Evolutionary conservation across 2,888 invertebrate genomes (phyloP).

Genomic region (Pegoplata infirma): DNA sequence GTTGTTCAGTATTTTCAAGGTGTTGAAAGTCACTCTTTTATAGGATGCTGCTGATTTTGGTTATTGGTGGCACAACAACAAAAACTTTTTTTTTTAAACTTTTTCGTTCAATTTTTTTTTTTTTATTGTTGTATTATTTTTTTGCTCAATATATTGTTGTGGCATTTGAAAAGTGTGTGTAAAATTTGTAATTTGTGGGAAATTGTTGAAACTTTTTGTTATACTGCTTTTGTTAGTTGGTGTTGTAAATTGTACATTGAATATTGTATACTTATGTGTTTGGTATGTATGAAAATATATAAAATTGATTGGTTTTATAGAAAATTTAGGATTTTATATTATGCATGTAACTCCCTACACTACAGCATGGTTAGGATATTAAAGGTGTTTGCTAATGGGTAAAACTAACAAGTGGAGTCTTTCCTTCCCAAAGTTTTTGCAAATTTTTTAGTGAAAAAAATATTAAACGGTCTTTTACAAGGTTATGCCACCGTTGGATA

Average conservation of each 20-base stretch:
- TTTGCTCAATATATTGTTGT: slow-evolving; percentile 32
- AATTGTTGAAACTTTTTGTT: slow-evolving; percentile 34
- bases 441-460: too few relatives aligned
- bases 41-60: slow-evolving; percentile 7
- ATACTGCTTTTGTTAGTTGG: slow-evolving; percentile 5
- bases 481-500: too few relatives aligned
- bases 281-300: slow-evolving; percentile 3
- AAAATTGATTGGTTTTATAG: slow-evolving; percentile 40
- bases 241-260: not conserved
- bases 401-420: too few relatives aligned
- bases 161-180: slow-evolving; percentile 34
- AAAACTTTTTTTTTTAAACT: slow-evolving; percentile 3
- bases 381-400: too few relatives aligned
- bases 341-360: too few relatives aligned
- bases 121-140: too few relatives aligned
- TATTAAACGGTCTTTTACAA: too few relatives aligned
- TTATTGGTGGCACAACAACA: not conserved
- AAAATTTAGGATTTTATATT: slow-evolving; percentile 39
- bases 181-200: slow-evolving; percentile 47
- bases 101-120: too few relatives aligned
- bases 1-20: too few relatives aligned
- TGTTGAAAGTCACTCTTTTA: slow-evolving; percentile 31
- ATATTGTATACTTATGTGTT: not conserved
- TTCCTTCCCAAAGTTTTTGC: too few relatives aligned
- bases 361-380: too few relatives aligned